Conservation (phyloP, 1,140 invertebrate genomes). For the Cepaea nemoralis region DNA sequence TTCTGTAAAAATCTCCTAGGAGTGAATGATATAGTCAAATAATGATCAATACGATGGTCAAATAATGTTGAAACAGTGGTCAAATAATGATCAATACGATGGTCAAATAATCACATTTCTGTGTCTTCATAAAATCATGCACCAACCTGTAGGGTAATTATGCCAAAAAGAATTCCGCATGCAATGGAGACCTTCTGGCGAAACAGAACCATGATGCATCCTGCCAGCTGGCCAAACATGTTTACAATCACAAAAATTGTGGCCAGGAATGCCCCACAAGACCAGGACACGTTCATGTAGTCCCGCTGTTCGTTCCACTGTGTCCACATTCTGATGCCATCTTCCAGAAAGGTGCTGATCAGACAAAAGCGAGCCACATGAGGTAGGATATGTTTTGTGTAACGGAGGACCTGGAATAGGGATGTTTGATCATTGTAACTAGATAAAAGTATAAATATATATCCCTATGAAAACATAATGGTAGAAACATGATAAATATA, state of each 20-base stretch:
- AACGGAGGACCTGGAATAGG: conserved; percentile 88
- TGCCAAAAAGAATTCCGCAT: conserved; percentile 94
- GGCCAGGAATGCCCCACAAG: conserved; percentile 93
- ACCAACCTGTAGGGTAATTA: conserved; percentile 90
- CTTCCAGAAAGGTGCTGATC: conserved; percentile 98
- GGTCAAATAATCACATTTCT: too few relatives aligned
- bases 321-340: conserved; percentile 98
- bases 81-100: too few relatives aligned
- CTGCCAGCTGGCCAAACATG: conserved; percentile 93
- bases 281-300: conserved; percentile 92
- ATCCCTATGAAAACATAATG: too few relatives aligned
- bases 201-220: conserved; percentile 94
- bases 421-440: too few relatives aligned
- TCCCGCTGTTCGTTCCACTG: conserved; percentile 98
- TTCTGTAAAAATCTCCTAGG: too few relatives aligned
- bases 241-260: conserved; percentile 93
- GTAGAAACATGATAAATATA: too few relatives aligned
- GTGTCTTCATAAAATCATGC: too few relatives aligned
- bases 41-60: too few relatives aligned
- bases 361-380: conserved; percentile 95
- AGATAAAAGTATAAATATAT: too few relatives aligned
- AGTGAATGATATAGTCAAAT: too few relatives aligned
- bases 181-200: conserved; percentile 93
- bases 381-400: conserved; percentile 93
- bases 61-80: too few relatives aligned